Base-by-base conservation (phyloP, 1,140 invertebrate species). In the Eueides isabella region DNA sequence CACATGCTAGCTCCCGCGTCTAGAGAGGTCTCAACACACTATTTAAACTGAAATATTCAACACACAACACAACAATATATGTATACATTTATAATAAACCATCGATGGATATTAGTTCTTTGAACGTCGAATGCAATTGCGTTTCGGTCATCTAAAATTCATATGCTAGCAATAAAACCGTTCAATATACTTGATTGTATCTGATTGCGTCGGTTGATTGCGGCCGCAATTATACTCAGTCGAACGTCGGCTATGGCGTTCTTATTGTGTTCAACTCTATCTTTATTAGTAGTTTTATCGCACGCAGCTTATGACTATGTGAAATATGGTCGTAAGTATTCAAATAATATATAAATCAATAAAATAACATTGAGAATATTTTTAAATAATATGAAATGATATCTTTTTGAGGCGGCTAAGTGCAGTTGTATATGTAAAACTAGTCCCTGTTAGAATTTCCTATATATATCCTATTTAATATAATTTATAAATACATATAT, bases 241-340 rank as follows among this genome's bases (percentile, higher is more conserved):
- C n/a, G 26, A 41, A 62, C 68, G 71, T 64, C 44, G n/a, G 29
- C 67, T 61, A 74, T 74, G 61, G 38, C 72, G 61, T 9, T 76
- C 35, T 38, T 38, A 16, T 61, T 74, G 55, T 74, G 69, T 76
- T 33, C 68, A 74, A 30, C 23, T 65, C 35, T 69, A 44, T 66
- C 29, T 80, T 66, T 61, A 26, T 63, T 74, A 44, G 35, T 41
- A 38, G 19, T 75, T n/a, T 74, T 77, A 28, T 44, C 30, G n/a
- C 66, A 66, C 12, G 71, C 63, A 14, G 19, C 75, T 29, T 82
- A 90, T 67, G 85, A 92, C 74, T 90, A 92, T 75, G 84, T 90
- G 6, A 92, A 87, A 79, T 83, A 88, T 78, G 90, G 90, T 70
- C 88, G 90, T 92, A 71, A 89, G 90, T 91, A 31, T 31, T 31